Percentiles rank a stretch among this genome's conserved stretches.
phyloP scores from a whole-genome alignment of 2,797 vertebrate species.

The Lophotriccus pileatus region DNA sequence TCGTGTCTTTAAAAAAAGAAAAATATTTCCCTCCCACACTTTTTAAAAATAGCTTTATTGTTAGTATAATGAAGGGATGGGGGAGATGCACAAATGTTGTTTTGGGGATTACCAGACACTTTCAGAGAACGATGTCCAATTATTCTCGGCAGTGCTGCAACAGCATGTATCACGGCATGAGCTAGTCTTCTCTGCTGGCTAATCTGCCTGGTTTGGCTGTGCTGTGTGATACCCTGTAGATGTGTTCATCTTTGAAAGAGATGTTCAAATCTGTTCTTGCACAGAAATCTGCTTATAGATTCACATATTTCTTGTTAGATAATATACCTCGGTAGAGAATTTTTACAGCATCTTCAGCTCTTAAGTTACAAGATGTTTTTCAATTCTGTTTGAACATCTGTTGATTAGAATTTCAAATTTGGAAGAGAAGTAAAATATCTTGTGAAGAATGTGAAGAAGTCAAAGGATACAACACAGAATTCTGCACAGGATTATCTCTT shows the following conservation, averaged over 20 bases:
- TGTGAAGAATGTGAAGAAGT: neutral
- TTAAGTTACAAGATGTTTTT: neutral
- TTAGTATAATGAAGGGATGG: neutral
- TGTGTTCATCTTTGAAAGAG: neutral
- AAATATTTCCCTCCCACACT: neutral
- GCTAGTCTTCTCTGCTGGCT: neutral
- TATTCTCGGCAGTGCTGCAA: neutral
- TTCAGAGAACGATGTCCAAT: neutral
- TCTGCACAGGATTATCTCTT: neutral
- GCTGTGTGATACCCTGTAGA: neutral
- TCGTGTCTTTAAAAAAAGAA: neutral
- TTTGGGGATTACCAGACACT: neutral
- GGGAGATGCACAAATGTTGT: neutral
- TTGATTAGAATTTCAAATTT: conserved; percentile 51
- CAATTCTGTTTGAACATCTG: conserved; percentile 12
- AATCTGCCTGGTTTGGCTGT: neutral
- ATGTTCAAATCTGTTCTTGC: neutral
- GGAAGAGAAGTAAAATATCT: neutral
- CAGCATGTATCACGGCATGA: neutral
- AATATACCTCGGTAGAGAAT: neutral
- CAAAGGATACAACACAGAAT: neutral
- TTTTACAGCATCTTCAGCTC: neutral
- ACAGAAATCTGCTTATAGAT: neutral
- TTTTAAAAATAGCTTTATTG: neutral
- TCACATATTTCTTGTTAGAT: neutral